Conservation (phyloP, 2,113 vertebrate genomes). For the Rhegmatorhina hoffmannsi region DNA sequence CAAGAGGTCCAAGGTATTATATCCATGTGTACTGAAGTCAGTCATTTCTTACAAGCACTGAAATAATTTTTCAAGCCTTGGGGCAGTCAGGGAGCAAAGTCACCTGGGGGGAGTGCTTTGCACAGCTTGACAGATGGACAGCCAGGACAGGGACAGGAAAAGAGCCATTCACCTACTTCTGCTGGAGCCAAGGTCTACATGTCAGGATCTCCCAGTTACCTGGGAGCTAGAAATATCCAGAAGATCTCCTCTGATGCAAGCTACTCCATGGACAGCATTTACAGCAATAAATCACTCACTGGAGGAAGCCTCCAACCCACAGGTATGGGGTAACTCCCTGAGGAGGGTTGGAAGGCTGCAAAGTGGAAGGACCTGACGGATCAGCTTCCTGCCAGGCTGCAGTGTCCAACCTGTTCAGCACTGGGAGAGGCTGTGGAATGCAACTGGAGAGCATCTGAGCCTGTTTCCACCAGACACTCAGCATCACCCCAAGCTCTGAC, state of each 20-base stretch:
- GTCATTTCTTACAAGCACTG: background rate
- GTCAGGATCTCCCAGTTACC: background rate
- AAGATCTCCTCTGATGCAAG: conserved; percentile 1
- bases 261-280: background rate
- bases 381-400: background rate
- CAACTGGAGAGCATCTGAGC: background rate
- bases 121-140: background rate
- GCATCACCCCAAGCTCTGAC: background rate
- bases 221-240: background rate
- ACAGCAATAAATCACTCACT: background rate
- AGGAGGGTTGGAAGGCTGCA: background rate
- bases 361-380: conserved; percentile 35
- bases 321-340: background rate
- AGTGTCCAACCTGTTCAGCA: background rate
- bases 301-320: conserved; percentile 1
- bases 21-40: background rate
- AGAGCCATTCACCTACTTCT: background rate
- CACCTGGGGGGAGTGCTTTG: background rate
- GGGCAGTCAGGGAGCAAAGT: background rate
- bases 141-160: background rate
- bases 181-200: background rate
- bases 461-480: background rate
- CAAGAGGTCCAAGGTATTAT: background rate
- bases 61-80: background rate
- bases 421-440: background rate